Evolutionary conservation across 64 coral and sea anemone genomes (phyloP).

Genomic region (Dendronephthya gigantea): DNA sequence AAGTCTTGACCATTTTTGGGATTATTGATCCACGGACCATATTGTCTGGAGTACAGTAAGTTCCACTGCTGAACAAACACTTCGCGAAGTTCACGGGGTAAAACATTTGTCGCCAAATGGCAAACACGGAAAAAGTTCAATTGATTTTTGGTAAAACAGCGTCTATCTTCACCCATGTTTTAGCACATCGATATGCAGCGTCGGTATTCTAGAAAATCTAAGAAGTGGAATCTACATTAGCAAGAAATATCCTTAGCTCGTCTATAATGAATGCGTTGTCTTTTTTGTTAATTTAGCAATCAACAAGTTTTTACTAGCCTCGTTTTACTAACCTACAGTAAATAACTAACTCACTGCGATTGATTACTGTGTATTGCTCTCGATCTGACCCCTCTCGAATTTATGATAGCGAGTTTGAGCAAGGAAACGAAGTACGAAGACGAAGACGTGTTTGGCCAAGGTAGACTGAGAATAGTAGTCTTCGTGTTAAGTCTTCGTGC

Average conservation of each 20-base stretch:
- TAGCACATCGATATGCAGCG: background rate
- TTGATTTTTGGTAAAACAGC: slow-evolving; percentile 8
- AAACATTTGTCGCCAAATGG: slow-evolving; percentile 22
- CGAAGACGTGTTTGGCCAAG: too few relatives aligned
- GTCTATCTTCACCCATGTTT: background rate
- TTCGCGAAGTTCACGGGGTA: slow-evolving; percentile 17
- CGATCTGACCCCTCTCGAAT: too few relatives aligned
- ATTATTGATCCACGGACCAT: slow-evolving; percentile 26
- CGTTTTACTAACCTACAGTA: too few relatives aligned
- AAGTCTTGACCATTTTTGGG: slow-evolving; percentile 40
- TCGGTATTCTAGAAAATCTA: background rate
- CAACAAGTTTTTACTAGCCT: too few relatives aligned
- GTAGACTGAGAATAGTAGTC: too few relatives aligned
- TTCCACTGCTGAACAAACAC: slow-evolving; percentile 46
- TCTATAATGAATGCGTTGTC: too few relatives aligned
- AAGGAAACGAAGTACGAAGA: too few relatives aligned
- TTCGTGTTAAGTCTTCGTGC: too few relatives aligned
- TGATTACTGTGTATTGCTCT: too few relatives aligned
- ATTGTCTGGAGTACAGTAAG: background rate
- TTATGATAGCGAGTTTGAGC: too few relatives aligned
- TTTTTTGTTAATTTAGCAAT: too few relatives aligned
- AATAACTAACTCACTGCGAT: too few relatives aligned
- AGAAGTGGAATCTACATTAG: background rate
- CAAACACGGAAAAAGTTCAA: slow-evolving; percentile 48
- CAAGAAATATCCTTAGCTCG: background rate